These are phyloP conservation scores for Xyrichtys novacula DNA, from an alignment of 2,797 vertebrate species.

Conservation along the genomic window DNA sequence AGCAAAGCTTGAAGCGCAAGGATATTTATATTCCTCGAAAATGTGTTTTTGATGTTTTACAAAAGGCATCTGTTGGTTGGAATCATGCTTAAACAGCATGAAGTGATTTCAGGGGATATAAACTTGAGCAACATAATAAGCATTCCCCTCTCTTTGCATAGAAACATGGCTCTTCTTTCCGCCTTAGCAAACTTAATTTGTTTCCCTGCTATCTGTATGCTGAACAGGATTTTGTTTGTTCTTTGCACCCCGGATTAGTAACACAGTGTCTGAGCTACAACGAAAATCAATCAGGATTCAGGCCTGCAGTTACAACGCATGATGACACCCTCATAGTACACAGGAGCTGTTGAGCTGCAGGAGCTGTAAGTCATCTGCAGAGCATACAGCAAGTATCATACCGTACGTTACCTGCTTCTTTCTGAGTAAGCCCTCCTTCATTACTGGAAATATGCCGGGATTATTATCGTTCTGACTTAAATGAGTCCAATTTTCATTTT, in stretches of 20 bases:
- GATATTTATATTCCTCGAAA: too few relatives aligned
- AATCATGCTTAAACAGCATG: constrained; percentile 4
- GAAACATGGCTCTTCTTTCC: not conserved
- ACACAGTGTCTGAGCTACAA: constrained; percentile 43
- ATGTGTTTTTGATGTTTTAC: constrained; percentile 11
- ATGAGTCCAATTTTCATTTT: constrained; percentile 18
- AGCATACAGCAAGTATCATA: constrained; percentile 13
- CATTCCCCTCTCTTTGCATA: not conserved
- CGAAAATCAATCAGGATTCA: constrained; percentile 63
- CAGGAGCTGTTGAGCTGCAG: constrained; percentile 17
- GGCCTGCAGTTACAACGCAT: constrained; percentile 48
- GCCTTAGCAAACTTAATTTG: not conserved
- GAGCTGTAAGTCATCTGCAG: not conserved
- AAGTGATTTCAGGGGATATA: constrained; percentile 7
- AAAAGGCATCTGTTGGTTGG: constrained; percentile 15
- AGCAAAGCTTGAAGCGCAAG: too few relatives aligned
- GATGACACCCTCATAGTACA: constrained; percentile 45
- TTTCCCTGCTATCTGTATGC: constrained; percentile 18
- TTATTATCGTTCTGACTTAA: constrained; percentile 16
- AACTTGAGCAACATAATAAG: constrained; percentile 19
- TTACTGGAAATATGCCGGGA: constrained; percentile 40
- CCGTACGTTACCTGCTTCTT: constrained; percentile 47
- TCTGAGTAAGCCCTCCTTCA: constrained; percentile 33
- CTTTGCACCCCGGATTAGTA: constrained; percentile 50
- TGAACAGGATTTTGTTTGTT: constrained; percentile 39